Base-by-base conservation (phyloP, 1,140 invertebrate species). In the Drosophila melanica region DNA sequence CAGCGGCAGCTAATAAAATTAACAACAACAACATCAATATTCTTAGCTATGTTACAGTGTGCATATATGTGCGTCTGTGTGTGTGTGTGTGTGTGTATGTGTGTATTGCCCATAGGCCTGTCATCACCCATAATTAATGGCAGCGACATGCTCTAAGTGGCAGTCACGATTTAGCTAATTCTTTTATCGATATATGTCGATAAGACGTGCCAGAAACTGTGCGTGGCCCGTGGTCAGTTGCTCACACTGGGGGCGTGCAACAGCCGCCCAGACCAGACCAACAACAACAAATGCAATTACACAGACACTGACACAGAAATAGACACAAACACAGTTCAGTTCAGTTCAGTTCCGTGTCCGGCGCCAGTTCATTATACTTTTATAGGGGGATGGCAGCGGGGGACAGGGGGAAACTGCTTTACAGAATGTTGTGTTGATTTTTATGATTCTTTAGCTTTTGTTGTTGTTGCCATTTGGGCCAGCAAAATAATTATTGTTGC, bases 161-260 rank as follows among this genome's bases (percentile, higher is more conserved):
- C 74, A 85, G 90, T 90, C 90, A 91, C 90, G 90, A 91, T 90
- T 90, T 81, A 84, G 84, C 70, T 89, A 89, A 89, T 89, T 89
- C 84, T 89, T 89, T 89, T 89, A 89, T 89, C 84, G 84, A 89
- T 89, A 89, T 79, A 89, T 89, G 84, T 87, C 84, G 84, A 87
- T 86, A 79, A 82, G 82, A 86, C 82, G 82, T 86, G 82, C 77
- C 51, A 55, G 55, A 66, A 75, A 59, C 72, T 75, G 72, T 30
- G 65, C 9, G 10, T 71, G 14, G 12, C 33, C 37, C 27, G 10
- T 16, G 37, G 20, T 12, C 41, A 48, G 9, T 11, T 10, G n/a
- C 2, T 9, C 14, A 11, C n/a, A 33, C 6, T 1, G 20, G 14
- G 18, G 65, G 65, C 65, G 45, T 67, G 9, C 35, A 37, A 0